Percentiles rank a stretch among this genome's conserved stretches.
phyloP scores from a whole-genome alignment of 2,888 invertebrate species.

The Himalopsyche japonica region DNA sequence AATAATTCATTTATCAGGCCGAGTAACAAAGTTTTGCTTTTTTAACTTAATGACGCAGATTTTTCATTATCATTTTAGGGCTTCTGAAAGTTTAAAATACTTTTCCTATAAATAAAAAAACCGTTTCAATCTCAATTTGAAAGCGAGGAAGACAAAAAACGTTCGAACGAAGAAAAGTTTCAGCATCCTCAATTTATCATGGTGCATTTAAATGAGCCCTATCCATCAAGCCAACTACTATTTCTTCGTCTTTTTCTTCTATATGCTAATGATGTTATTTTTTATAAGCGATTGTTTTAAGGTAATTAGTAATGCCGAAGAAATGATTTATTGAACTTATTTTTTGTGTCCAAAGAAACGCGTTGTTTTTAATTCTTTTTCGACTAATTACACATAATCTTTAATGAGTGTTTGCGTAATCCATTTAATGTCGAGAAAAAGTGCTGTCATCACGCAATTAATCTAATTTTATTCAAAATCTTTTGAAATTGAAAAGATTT shows the following conservation, averaged over 20 bases:
- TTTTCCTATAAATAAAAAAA: background rate
- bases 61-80: slow-evolving; percentile 25
- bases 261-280: background rate
- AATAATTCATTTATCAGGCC: slow-evolving; percentile 2
- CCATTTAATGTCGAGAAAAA: background rate
- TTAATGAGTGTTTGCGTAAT: background rate
- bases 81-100: slow-evolving; percentile 5
- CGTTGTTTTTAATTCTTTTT: background rate
- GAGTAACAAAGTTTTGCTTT: background rate
- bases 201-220: slow-evolving; percentile 25
- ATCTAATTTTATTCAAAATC: background rate
- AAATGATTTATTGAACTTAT: background rate
- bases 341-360: background rate
- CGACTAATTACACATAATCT: background rate
- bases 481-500: too few species aligned
- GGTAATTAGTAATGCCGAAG: slow-evolving; percentile 3
- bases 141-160: slow-evolving; percentile 8
- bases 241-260: background rate
- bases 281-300: slow-evolving; percentile 12
- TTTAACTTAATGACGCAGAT: slow-evolving; percentile 23
- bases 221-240: slow-evolving; percentile 1
- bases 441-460: background rate
- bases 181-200: slow-evolving; percentile 16
- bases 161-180: slow-evolving; percentile 13
- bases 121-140: slow-evolving; percentile 4